These are phyloP conservation scores for Phycodurus eques DNA, from an alignment of 2,113 vertebrate genomes.

Conservation along the genomic window DNA sequence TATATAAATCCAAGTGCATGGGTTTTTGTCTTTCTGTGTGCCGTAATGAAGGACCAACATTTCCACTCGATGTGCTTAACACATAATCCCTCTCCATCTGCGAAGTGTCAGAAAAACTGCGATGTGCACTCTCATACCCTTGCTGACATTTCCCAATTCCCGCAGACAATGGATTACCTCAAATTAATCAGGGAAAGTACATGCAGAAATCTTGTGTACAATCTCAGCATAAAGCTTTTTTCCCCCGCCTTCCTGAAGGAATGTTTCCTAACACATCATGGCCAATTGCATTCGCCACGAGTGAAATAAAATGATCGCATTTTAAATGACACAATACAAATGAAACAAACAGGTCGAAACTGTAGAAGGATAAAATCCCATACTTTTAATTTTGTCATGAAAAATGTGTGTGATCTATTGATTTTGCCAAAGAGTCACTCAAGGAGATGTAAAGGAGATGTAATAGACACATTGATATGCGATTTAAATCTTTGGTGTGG, in stretches of 20 bases:
- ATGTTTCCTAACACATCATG: background rate
- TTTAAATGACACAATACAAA: background rate
- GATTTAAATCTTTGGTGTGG: background rate
- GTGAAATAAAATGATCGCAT: too few species aligned
- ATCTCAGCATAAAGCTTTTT: constrained; percentile 21
- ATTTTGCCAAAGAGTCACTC: background rate
- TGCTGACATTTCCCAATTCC: constrained; percentile 34
- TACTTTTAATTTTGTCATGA: background rate
- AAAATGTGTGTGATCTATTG: background rate
- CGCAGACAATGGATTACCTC: constrained; percentile 52
- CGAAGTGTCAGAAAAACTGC: constrained; percentile 46
- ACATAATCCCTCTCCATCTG: constrained; percentile 58
- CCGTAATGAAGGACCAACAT: constrained; percentile 17
- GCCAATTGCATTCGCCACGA: background rate
- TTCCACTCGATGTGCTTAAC: constrained; percentile 18
- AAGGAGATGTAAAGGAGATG: background rate
- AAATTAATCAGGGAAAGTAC: constrained; percentile 51
- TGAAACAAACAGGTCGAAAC: background rate
- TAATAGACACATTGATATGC: background rate
- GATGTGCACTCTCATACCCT: constrained; percentile 30
- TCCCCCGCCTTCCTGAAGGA: constrained; percentile 7
- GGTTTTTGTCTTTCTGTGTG: constrained; percentile 2
- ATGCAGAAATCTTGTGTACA: constrained; percentile 14
- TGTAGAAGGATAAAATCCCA: background rate
- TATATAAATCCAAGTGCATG: constrained; percentile 28